These are phyloP conservation scores for Gortyna flavago DNA, from an alignment of 2,888 invertebrate genomes.

Conservation along the genomic window DNA sequence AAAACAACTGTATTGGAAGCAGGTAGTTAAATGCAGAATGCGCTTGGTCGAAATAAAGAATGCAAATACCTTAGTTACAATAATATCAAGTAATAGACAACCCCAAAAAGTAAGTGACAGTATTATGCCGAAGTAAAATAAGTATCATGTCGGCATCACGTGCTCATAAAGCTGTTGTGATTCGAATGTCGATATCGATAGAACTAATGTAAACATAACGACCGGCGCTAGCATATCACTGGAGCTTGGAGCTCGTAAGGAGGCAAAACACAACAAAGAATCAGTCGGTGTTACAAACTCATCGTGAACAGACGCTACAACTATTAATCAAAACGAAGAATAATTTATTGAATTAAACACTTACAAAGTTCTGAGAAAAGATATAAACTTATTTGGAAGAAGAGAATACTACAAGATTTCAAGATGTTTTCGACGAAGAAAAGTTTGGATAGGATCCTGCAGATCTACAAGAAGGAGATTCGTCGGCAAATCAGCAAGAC, in stretches of 20 bases:
- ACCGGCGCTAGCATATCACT: slow-evolving; percentile 77
- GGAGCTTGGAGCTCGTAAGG: slow-evolving; percentile 82
- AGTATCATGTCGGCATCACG: slow-evolving; percentile 34
- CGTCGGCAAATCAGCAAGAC: slow-evolving; percentile 91
- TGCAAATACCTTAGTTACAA: background rate
- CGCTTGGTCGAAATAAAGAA: background rate
- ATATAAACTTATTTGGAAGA: slow-evolving; percentile 37
- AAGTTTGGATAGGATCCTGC: slow-evolving; percentile 82
- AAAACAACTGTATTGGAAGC: background rate
- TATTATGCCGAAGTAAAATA: slow-evolving; percentile 19
- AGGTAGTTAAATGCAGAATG: background rate
- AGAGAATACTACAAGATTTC: slow-evolving; percentile 34
- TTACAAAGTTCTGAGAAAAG: slow-evolving; percentile 36
- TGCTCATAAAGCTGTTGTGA: slow-evolving; percentile 42
- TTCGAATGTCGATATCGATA: slow-evolving; percentile 80
- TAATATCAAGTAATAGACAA: background rate
- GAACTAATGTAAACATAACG: slow-evolving; percentile 85
- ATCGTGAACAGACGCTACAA: slow-evolving; percentile 75
- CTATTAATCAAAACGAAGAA: slow-evolving; percentile 48
- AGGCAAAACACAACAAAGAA: slow-evolving; percentile 88
- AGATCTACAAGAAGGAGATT: slow-evolving; percentile 85
- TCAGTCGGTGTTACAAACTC: slow-evolving; percentile 84
- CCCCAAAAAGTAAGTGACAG: background rate
- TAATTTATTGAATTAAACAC: slow-evolving; percentile 69
- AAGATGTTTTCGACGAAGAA: slow-evolving; percentile 86